Evolutionary conservation across 2,888 invertebrate species (phyloP).

Genomic region (Apamea sordens): DNA sequence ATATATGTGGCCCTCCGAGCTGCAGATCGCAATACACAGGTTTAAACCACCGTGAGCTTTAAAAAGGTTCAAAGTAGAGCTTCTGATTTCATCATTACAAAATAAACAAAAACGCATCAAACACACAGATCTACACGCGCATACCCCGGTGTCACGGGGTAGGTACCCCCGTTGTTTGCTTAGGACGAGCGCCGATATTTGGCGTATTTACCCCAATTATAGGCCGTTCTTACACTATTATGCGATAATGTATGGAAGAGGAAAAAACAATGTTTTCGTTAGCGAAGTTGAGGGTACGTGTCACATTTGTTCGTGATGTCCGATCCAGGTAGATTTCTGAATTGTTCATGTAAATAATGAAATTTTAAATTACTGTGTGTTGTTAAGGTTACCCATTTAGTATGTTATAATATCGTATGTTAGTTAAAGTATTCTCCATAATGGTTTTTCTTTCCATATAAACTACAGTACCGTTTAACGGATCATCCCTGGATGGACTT

Average conservation of each 20-base stretch:
- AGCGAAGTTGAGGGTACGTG: conserved; percentile 71
- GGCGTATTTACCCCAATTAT: conserved; percentile 81
- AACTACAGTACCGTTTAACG: background rate
- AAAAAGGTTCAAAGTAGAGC: background rate
- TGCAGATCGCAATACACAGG: background rate
- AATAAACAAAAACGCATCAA: conserved; percentile 33
- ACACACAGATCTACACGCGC: conserved; percentile 37
- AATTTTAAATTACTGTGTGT: conserved; percentile 32
- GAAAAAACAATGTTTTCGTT: conserved; percentile 64
- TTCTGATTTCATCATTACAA: background rate
- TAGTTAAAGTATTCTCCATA: background rate
- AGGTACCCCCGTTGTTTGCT: conserved; percentile 72
- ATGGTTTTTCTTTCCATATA: background rate
- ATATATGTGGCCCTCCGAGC: background rate
- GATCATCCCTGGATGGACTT: background rate
- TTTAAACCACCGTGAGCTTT: background rate
- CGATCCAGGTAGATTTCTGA: conserved; percentile 61
- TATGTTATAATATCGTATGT: background rate
- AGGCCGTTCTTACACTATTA: conserved; percentile 71
- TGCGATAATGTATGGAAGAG: conserved; percentile 69
- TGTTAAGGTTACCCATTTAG: background rate
- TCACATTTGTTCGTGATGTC: conserved; percentile 63
- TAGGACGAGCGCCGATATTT: conserved; percentile 79
- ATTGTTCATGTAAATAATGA: conserved; percentile 40
- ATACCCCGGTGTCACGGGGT: conserved; percentile 43